phyloP scores from a whole-genome alignment of 2,888 invertebrate genomes.

The Chrysolina haemoptera region DNA sequence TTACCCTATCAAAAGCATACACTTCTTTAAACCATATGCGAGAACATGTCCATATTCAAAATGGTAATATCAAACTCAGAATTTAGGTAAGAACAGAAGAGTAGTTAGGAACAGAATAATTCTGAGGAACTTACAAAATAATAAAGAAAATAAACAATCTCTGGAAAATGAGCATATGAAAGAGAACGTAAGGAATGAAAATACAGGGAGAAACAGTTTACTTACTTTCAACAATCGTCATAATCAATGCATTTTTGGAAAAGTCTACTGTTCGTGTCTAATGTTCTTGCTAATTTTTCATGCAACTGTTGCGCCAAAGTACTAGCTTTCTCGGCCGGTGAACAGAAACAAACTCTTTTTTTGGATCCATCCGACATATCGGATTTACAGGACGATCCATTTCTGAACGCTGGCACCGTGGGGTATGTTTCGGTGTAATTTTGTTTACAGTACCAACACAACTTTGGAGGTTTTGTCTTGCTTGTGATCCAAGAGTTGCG shows the following conservation, averaged over 20 bases:
- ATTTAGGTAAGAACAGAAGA: too few species aligned
- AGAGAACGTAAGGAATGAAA: too few species aligned
- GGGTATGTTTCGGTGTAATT: conserved; percentile 27
- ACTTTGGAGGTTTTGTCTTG: conserved; percentile 26
- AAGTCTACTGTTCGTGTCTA: conserved; percentile 42
- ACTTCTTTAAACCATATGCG: too few species aligned
- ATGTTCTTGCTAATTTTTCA: conserved; percentile 44
- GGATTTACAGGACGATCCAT: conserved; percentile 42
- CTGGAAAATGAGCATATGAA: too few species aligned
- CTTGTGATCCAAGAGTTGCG: conserved; percentile 7
- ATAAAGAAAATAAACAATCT: too few species aligned
- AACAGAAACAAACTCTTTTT: conserved; percentile 51
- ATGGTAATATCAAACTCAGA: too few species aligned
- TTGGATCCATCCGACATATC: conserved; percentile 36
- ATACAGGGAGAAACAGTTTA: too few species aligned
- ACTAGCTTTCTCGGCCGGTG: conserved; percentile 44
- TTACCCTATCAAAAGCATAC: too few species aligned
- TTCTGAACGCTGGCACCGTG: conserved; percentile 30
- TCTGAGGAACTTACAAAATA: too few species aligned
- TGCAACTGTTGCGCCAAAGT: conserved; percentile 52
- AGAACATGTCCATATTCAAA: too few species aligned
- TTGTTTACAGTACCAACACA: conserved; percentile 48
- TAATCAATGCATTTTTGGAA: conserved; percentile 44
- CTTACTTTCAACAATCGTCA: conserved; percentile 19
- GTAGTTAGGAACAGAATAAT: too few species aligned